Percentiles rank a stretch among this genome's conserved stretches.
Conservation (phyloP, 1,140 invertebrate species). For the Physella acuta region DNA sequence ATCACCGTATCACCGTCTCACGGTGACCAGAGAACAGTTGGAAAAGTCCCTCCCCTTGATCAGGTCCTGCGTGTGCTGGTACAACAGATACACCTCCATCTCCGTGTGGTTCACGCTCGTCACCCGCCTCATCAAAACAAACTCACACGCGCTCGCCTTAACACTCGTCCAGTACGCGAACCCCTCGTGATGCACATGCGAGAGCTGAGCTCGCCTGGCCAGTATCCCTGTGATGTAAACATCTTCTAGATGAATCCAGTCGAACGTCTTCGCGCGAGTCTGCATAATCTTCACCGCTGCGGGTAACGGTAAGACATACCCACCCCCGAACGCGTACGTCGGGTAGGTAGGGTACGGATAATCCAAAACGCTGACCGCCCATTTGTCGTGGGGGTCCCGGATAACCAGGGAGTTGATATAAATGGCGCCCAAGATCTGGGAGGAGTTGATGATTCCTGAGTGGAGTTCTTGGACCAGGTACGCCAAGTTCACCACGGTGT, state of each 20-base stretch:
- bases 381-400: conserved; percentile 38
- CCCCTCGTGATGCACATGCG: conserved; percentile 27
- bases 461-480: conserved; percentile 37
- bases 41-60: conserved; percentile 20
- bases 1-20: too few relatives aligned
- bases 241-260: conserved; percentile 58
- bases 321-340: conserved; percentile 45
- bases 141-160: conserved; percentile 25
- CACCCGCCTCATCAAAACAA: conserved; percentile 13
- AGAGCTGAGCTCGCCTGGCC: conserved; percentile 36
- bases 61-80: conserved; percentile 20
- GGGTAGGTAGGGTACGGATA: conserved; percentile 46
- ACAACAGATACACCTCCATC: conserved; percentile 23
- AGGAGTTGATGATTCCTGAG: conserved; percentile 18
- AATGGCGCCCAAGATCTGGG: conserved; percentile 29
- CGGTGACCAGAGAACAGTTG: too few relatives aligned
- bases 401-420: conserved; percentile 37
- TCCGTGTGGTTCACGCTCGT: conserved; percentile 26
- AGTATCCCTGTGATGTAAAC: conserved; percentile 61
- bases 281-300: conserved; percentile 35
- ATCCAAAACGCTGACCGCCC: conserved; percentile 40
- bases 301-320: conserved; percentile 46
- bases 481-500: conserved; percentile 62
- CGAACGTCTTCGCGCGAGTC: conserved; percentile 37
- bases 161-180: conserved; percentile 26